These are phyloP conservation scores for Leucania comma DNA, from an alignment of 2,888 invertebrate species.

Conservation along the genomic window DNA sequence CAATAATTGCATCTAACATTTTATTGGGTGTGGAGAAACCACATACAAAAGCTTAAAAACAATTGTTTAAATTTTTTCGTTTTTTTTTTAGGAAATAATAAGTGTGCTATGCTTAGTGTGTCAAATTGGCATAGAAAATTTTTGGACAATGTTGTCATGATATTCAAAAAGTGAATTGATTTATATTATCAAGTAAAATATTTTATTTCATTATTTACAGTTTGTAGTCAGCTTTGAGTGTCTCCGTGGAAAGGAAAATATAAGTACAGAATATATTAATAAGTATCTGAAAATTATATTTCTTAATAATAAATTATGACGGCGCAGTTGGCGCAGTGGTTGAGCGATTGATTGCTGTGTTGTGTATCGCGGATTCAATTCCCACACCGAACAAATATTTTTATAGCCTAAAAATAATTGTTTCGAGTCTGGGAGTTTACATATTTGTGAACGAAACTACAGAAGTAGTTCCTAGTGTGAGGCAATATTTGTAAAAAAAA, in stretches of 20 bases:
- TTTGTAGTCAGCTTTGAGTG: neutral
- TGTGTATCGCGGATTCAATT: too few species aligned
- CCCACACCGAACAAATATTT: too few species aligned
- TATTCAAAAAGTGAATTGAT: neutral
- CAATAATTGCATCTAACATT: conserved; percentile 46
- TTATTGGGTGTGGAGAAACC: conserved; percentile 60
- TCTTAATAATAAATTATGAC: too few species aligned
- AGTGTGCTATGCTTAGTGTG: conserved; percentile 25
- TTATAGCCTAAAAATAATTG: too few species aligned
- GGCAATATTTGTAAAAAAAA: too few species aligned
- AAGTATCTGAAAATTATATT: neutral
- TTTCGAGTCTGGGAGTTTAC: too few species aligned
- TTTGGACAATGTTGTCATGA: neutral
- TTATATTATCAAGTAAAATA: neutral
- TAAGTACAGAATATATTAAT: too few species aligned
- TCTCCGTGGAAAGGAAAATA: too few species aligned
- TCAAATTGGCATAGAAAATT: conserved; percentile 14
- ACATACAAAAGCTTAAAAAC: conserved; percentile 49
- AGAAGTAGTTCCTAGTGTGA: too few species aligned
- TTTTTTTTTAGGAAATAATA: conserved; percentile 30
- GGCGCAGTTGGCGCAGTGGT: too few species aligned
- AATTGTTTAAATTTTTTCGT: conserved; percentile 24
- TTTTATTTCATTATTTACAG: neutral
- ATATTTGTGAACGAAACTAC: too few species aligned
- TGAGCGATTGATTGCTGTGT: too few species aligned